Conservation (phyloP, 2,797 vertebrate species). For the Anguilla anguilla region DNA sequence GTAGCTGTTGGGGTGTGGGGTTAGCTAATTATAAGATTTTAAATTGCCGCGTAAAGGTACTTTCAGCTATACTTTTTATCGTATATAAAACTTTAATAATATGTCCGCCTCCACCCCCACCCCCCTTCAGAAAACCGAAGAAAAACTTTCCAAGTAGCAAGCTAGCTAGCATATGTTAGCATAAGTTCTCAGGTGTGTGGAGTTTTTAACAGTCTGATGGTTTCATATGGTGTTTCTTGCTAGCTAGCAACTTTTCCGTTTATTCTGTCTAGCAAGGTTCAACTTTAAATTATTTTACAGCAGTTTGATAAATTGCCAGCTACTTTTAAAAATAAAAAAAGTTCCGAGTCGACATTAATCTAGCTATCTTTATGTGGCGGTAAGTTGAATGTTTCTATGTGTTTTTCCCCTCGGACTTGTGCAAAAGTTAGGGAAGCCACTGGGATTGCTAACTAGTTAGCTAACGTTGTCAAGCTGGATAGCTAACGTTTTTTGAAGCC, state of each 20-base stretch:
- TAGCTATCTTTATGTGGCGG: background rate
- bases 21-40: background rate
- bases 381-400: background rate
- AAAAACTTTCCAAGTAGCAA: constrained; percentile 28
- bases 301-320: background rate
- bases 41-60: background rate
- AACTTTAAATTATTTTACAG: background rate
- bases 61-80: constrained; percentile 9
- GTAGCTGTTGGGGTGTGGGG: constrained; percentile 25
- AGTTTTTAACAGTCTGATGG: constrained; percentile 47
- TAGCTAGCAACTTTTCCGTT: background rate
- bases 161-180: constrained; percentile 1
- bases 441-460: background rate
- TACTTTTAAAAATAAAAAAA: background rate
- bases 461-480: background rate
- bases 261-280: background rate
- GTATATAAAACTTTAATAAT: constrained; percentile 7
- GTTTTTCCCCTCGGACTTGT: constrained; percentile 6
- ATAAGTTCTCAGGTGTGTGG: constrained; percentile 52
- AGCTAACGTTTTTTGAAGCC: background rate
- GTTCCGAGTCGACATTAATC: background rate
- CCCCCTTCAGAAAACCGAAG: background rate
- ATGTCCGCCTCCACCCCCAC: constrained; percentile 11
- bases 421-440: background rate
- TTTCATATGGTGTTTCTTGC: constrained; percentile 29